These are phyloP conservation scores for Acholoe squamosa DNA, from an alignment of 2,888 invertebrate species.

Conservation along the genomic window DNA sequence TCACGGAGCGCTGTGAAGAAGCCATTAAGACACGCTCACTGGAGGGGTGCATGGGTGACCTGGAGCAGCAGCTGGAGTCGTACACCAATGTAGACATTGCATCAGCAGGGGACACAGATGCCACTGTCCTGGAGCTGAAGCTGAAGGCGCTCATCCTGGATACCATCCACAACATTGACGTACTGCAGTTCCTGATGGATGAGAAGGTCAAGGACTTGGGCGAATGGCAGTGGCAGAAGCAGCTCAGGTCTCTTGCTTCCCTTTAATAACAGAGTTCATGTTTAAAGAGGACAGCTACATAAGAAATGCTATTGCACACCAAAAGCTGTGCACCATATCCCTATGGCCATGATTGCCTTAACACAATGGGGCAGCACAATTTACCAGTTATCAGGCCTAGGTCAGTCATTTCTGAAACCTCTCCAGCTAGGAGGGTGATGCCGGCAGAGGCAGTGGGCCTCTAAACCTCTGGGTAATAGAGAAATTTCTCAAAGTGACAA, in stretches of 20 bases:
- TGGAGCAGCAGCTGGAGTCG: conserved; percentile 83
- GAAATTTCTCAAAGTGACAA: too few relatives aligned
- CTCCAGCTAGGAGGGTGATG: too few relatives aligned
- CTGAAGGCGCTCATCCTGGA: conserved; percentile 96
- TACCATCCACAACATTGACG: conserved; percentile 93
- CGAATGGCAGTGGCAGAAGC: conserved; percentile 98
- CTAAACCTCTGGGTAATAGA: too few relatives aligned
- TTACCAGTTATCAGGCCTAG: too few relatives aligned
- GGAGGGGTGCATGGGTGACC: conserved; percentile 78
- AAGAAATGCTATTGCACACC: too few relatives aligned
- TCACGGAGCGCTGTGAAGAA: conserved; percentile 92
- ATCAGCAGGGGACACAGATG: conserved; percentile 71
- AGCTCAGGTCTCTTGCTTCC: conserved; percentile 88
- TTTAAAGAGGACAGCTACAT: too few relatives aligned
- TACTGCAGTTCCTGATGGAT: conserved; percentile 90
- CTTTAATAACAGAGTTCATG: too few relatives aligned
- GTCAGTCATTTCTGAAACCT: too few relatives aligned
- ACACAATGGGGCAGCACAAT: too few relatives aligned
- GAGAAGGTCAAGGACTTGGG: conserved; percentile 86
- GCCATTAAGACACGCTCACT: conserved; percentile 87
- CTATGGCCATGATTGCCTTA: too few relatives aligned
- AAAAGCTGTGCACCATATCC: too few relatives aligned
- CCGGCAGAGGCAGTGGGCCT: too few relatives aligned
- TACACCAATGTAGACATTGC: conserved; percentile 83
- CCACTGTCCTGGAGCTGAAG: conserved; percentile 90